phyloP scores from a whole-genome alignment of 2,888 invertebrate genomes.

The Dasysyrphus tricinctus region DNA sequence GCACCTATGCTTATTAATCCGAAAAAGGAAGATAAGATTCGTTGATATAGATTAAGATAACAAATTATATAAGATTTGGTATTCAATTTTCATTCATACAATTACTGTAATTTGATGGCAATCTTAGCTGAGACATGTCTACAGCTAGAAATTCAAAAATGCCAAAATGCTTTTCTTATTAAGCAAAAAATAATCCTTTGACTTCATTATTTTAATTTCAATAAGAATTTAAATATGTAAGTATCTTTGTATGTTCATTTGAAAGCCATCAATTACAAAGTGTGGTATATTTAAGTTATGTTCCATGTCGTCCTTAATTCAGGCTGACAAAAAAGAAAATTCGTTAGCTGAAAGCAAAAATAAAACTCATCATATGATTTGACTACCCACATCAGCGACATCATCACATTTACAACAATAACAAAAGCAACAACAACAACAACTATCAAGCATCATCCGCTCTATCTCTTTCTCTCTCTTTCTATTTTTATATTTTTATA shows the following conservation, averaged over 20 bases:
- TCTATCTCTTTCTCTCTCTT: conserved; percentile 22
- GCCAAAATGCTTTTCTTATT: too few species aligned
- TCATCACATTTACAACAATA: conserved; percentile 15
- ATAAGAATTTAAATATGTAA: not conserved
- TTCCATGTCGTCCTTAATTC: not conserved
- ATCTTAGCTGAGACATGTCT: too few species aligned
- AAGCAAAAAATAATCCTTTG: not conserved
- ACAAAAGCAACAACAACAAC: conserved; percentile 15
- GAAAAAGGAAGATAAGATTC: too few species aligned
- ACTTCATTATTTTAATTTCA: not conserved
- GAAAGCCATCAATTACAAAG: conserved; percentile 10
- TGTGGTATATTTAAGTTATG: conserved; percentile 13
- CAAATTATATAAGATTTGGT: too few species aligned
- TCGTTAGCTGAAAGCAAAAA: conserved; percentile 44
- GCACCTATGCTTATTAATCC: too few species aligned
- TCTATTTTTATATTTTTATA: conserved; percentile 15
- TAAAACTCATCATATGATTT: conserved; percentile 66
- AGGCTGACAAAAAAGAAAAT: not conserved
- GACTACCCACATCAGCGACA: conserved; percentile 37
- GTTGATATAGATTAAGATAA: too few species aligned
- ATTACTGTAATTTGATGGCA: too few species aligned
- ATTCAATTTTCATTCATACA: too few species aligned
- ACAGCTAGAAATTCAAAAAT: too few species aligned
- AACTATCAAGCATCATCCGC: conserved; percentile 3
- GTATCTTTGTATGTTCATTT: not conserved